Evolutionary conservation across 2,113 vertebrate species (phyloP).

Genomic region (Prinia subflava): DNA sequence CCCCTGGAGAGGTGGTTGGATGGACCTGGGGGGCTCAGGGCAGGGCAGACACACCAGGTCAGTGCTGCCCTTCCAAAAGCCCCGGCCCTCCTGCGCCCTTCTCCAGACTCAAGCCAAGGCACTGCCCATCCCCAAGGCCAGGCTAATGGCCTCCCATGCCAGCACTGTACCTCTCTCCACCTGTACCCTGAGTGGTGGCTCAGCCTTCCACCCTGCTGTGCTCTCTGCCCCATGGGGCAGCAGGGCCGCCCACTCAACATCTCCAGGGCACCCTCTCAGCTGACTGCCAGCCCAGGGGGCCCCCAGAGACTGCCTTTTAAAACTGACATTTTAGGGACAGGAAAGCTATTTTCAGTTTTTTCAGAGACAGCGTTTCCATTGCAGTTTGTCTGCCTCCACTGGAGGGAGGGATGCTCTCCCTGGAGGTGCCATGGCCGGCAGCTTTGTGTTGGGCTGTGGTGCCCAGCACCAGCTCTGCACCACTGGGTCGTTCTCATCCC

Average conservation of each 20-base stretch:
- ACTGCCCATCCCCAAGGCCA: rapidly evolving
- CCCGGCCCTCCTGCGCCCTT: background rate
- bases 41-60: background rate
- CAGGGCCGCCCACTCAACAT: background rate
- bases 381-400: background rate
- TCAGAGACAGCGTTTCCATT: background rate
- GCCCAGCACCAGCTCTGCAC: background rate
- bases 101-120: background rate
- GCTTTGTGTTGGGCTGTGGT: background rate
- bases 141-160: background rate
- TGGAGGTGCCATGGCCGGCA: background rate
- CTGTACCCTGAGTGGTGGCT: rapidly evolving
- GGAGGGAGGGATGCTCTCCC: background rate
- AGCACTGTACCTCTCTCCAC: background rate
- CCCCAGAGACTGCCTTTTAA: background rate
- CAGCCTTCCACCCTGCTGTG: background rate
- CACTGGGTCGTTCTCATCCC: background rate
- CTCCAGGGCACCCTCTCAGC: background rate
- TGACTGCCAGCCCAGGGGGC: background rate
- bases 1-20: background rate
- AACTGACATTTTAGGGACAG: conserved; percentile 56
- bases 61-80: background rate
- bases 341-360: conserved; percentile 40
- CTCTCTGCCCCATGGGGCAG: background rate
- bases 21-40: no score